Evolutionary conservation across 1,140 invertebrate genomes (phyloP), one percentile per base, ranked within the genome.

Genomic region (Ips typographus): DNA sequence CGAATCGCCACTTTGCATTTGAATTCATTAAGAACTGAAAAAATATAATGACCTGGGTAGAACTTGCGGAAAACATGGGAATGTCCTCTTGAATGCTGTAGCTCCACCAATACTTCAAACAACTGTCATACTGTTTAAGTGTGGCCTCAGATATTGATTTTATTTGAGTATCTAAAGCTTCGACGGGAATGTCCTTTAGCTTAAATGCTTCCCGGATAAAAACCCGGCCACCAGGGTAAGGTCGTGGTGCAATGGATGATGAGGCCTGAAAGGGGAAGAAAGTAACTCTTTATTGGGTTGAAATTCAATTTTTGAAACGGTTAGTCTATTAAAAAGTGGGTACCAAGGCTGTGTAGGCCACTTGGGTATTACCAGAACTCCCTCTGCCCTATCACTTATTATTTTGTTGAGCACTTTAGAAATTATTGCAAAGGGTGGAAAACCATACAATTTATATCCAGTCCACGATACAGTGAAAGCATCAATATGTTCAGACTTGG

Each of bases 191-290:
- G n/a, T n/a, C 4, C n/a, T 47, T 47, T n/a, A 5, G 4, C 4
- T 47, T 47, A 4, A 47, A 5, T 47, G 44, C 44, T n/a, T 47
- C 44, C 4, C 44, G 4, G 44, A 47, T 47, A 47, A 47, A n/a
- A 47, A n/a, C 51, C 51, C 51, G 5, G 22, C 51, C 51, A 53
- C 51, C 51, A 53, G 51, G 5, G 51, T 53, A 53, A 53, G 51
- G 4, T 36, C 36, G 6, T 6, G 51, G 6, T 36, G 36, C 4
- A 53, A 36, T 8, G 51, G 51, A 53, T 36, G 51, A 8, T 6
- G 51, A 4, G 1, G 36, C 51, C 51, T 53, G 22, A 8, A 6
- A 53, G 22, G 6, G 36, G 51, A 53, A 36, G 4, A 8, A 8
- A 53, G 36, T 6, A 53, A 36, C 4, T 6, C 5, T 6, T 8